Evolutionary conservation across 1,140 invertebrate genomes (phyloP), one percentile per base, ranked within the genome.

Genomic region (Lepeophtheirus salmonis): DNA sequence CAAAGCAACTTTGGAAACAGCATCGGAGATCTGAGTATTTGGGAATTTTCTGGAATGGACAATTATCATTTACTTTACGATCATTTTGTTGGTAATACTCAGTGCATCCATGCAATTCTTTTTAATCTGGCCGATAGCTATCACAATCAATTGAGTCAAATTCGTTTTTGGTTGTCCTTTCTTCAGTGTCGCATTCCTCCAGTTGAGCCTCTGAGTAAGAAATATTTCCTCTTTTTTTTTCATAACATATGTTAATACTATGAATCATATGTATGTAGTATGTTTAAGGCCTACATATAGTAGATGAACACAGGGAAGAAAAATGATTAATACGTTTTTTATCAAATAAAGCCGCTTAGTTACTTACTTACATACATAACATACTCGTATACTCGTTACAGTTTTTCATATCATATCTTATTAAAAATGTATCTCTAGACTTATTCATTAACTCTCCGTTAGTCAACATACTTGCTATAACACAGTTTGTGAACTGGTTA

Each of bases 31-130:
- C 68, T 83, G 20, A 80, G 78, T 26, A 74, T 86, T 24, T 88
- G 84, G 83, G 84, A 88, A 68, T 84, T 88, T 67, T 84, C 83
- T 21, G 84, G 85, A 1, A 80, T 84, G 66, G 81, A 86, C 67
- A 80, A 79, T 20, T 89, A 85, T 71, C 78, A 83, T 69, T 76
- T 81, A 59, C 72, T 82, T 24, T 89, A 86, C 70, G 84, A 88
- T 69, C 80, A 83, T 65, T 81, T 84, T 66, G 75, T 86, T 25
- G 81, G 80, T 3, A 80, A 81, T 65, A 73, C 76, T 22, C 77
- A 78, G 65, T 79, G 79, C 66, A 70, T 84, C 48, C 79, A 86
- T 66, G 70, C 83, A 4, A 76, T 89, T 63, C 74, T 85, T n/a
- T 84, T 85, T 70, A 83, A 76, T 69, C 72, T 85, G 21, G 74